These are phyloP conservation scores for Microtus ochrogaster DNA, from an alignment of 2,113 vertebrate genomes.

Conservation along the genomic window DNA sequence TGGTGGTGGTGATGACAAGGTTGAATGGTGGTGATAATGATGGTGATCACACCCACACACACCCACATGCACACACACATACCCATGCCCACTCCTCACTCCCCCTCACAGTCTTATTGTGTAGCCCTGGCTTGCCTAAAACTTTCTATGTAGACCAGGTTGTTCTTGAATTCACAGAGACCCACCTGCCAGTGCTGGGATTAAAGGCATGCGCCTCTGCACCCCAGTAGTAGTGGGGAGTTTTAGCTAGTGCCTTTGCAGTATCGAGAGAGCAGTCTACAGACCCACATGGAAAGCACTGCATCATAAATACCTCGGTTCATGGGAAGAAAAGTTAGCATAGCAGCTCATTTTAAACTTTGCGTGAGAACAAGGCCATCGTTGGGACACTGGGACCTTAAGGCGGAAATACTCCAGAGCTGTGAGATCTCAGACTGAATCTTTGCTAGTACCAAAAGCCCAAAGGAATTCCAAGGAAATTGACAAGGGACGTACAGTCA, in stretches of 20 bases:
- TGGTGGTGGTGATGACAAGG: neutral
- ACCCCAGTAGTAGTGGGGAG: neutral
- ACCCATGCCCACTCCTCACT: neutral
- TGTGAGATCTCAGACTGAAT: neutral
- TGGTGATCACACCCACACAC: neutral
- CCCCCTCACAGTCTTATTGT: no score
- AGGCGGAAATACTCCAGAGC: conserved; percentile 31
- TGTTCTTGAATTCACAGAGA: neutral
- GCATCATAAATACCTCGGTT: conserved; percentile 49
- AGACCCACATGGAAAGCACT: neutral
- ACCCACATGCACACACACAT: neutral
- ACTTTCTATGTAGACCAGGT: neutral
- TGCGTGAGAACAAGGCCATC: neutral
- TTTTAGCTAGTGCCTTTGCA: neutral
- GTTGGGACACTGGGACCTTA: neutral
- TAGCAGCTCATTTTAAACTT: neutral
- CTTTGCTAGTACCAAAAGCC: neutral
- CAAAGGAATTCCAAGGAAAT: conserved; percentile 18
- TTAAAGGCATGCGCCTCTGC: neutral
- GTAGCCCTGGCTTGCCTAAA: neutral
- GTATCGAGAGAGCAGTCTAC: neutral
- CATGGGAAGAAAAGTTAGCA: neutral
- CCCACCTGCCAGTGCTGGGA: neutral
- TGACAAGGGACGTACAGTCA: neutral
- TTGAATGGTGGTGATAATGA: neutral